These are phyloP conservation scores for Diarsia dahlii DNA, from an alignment of 2,888 invertebrate genomes.

Conservation along the genomic window DNA sequence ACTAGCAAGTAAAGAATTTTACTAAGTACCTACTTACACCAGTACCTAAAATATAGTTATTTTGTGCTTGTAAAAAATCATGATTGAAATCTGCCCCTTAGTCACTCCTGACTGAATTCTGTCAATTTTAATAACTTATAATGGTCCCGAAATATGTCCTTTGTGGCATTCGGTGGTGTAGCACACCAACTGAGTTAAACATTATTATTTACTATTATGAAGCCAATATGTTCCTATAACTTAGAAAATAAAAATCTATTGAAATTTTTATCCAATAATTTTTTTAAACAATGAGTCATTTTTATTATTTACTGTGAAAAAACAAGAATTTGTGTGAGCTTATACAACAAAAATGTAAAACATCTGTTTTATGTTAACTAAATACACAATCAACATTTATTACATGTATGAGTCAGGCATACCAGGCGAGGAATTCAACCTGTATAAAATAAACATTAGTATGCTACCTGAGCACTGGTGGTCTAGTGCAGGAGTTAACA, in stretches of 20 bases:
- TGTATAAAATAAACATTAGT: neutral
- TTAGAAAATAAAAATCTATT: neutral
- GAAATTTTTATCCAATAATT: neutral
- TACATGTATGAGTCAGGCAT: conserved; percentile 15
- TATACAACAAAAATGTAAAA: conserved; percentile 8
- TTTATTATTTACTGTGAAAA: neutral
- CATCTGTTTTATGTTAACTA: conserved; percentile 28
- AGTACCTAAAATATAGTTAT: neutral
- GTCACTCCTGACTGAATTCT: neutral
- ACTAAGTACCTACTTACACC: neutral
- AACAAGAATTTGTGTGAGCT: conserved; percentile 16
- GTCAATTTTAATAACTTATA: neutral
- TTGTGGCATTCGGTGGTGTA: neutral
- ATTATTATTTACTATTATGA: neutral
- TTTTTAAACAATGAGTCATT: neutral
- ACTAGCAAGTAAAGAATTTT: neutral
- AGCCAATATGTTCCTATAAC: neutral
- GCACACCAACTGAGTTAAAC: neutral
- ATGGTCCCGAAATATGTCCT: neutral
- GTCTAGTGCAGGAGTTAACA: neutral
- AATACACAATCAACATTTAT: conserved; percentile 12
- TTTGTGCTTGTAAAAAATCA: neutral
- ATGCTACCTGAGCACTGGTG: neutral
- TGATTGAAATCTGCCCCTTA: too few species aligned
- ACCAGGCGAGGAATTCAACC: neutral